Conservation (phyloP, 1,140 invertebrate species). For the Aphelenchoides besseyi region DNA sequence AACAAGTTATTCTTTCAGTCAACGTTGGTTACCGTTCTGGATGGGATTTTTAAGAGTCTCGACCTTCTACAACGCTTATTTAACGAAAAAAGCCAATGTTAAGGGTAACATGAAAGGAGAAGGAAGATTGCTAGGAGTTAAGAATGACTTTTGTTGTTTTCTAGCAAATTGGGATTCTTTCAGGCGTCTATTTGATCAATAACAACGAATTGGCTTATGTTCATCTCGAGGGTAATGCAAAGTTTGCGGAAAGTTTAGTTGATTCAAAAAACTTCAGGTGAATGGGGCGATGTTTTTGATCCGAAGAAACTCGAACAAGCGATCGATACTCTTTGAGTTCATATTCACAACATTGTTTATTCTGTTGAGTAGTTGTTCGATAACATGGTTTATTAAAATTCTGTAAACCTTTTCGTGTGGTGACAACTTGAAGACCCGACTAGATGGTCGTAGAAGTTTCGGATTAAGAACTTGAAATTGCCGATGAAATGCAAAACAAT, state of each 20-base stretch:
- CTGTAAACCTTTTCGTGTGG: no score
- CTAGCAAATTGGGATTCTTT: constrained; percentile 15
- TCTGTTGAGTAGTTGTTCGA: no score
- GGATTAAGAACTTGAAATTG: no score
- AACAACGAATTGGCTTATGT: constrained; percentile 42
- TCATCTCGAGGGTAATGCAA: constrained; percentile 50
- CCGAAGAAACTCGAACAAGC: constrained; percentile 18
- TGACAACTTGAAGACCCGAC: no score
- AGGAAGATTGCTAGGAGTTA: constrained; percentile 63
- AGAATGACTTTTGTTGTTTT: not conserved
- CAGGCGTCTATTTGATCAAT: constrained; percentile 46
- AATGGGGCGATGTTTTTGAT: constrained; percentile 14
- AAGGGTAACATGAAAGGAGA: constrained; percentile 63
- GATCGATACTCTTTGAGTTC: constrained; percentile 3
- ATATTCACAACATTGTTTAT: no score
- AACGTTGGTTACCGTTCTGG: constrained; percentile 62
- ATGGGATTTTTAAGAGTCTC: constrained; percentile 45
- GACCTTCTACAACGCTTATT: constrained; percentile 50
- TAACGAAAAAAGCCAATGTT: constrained; percentile 46
- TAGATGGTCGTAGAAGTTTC: no score
- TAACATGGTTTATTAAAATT: no score
- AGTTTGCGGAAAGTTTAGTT: no score
- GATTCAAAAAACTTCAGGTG: not conserved
- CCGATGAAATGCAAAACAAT: no score
- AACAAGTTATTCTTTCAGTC: no score